Conservation (phyloP, 2,888 invertebrate species). For the Volucella inflata region DNA sequence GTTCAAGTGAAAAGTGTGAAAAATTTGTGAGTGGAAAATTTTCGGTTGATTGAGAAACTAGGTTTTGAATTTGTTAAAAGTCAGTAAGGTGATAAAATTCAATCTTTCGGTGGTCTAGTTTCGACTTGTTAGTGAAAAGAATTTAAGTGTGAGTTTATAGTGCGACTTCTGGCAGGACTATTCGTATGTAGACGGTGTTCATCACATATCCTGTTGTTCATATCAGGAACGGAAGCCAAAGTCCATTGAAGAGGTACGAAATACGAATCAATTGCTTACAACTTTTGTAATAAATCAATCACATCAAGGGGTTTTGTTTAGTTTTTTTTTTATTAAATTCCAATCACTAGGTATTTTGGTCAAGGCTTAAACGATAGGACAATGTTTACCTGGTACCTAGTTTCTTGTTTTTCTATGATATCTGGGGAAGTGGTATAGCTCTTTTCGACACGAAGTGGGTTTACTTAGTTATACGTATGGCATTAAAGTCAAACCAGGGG, state of each 20-base stretch:
- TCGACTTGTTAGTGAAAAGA: conserved; percentile 6
- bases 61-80: not conserved
- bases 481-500: not conserved
- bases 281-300: conserved; percentile 29
- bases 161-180: no score
- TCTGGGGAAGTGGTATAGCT: not conserved
- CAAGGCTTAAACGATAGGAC: conserved; percentile 38
- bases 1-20: conserved; percentile 20
- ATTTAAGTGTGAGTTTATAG: conserved; percentile 1
- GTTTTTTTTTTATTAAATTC: conserved; percentile 1
- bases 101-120: conserved; percentile 9
- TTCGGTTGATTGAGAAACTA: not conserved
- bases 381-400: not conserved
- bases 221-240: no score
- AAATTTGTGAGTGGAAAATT: conserved; percentile 27
- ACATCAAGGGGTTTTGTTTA: not conserved
- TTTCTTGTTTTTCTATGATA: not conserved
- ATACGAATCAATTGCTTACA: conserved; percentile 23
- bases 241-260: conserved; percentile 20
- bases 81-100: conserved; percentile 35
- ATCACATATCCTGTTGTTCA: no score
- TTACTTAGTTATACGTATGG: not conserved
- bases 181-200: no score
- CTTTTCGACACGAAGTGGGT: not conserved
- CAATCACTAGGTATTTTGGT: conserved; percentile 27